Evolutionary conservation across 2,888 invertebrate genomes (phyloP).

Genomic region (Drosophila percnosoma): DNA sequence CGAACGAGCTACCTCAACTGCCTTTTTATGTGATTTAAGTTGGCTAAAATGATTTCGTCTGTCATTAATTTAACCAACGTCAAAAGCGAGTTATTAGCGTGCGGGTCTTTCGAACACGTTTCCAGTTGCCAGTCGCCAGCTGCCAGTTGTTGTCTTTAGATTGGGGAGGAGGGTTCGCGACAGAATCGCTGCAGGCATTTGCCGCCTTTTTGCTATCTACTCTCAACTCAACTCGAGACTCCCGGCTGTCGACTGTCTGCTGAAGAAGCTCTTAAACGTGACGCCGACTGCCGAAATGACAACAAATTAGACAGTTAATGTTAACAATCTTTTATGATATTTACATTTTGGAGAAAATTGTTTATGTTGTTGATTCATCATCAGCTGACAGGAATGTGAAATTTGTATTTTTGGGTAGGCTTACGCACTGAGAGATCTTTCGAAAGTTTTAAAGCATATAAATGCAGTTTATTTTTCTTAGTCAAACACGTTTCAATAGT

Average conservation of each 20-base stretch:
- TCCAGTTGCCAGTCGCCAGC: slow-evolving; percentile 27
- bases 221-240: slow-evolving; percentile 1
- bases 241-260: slow-evolving; percentile 49
- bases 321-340: slow-evolving; percentile 78
- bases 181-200: slow-evolving; percentile 63
- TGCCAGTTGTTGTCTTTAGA: slow-evolving; percentile 11
- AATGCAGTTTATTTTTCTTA: background rate
- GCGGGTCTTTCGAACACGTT: slow-evolving; percentile 73
- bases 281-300: slow-evolving; percentile 62
- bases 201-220: slow-evolving; percentile 52
- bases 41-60: slow-evolving; percentile 77
- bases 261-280: slow-evolving; percentile 67
- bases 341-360: slow-evolving; percentile 65
- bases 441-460: slow-evolving; percentile 27
- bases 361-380: slow-evolving; percentile 62
- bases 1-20: slow-evolving; percentile 23
- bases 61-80: slow-evolving; percentile 73
- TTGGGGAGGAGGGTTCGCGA: slow-evolving; percentile 11
- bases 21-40: slow-evolving; percentile 60
- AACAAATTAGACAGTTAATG: slow-evolving; percentile 80
- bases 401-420: background rate
- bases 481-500: background rate
- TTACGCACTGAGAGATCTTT: slow-evolving; percentile 6
- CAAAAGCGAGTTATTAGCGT: slow-evolving; percentile 76
- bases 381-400: slow-evolving; percentile 21